Percentiles rank a stretch among this genome's conserved stretches.
These are phyloP conservation scores for Myotis myotis DNA, from an alignment of 2,797 vertebrate genomes.

Conservation along the genomic window DNA sequence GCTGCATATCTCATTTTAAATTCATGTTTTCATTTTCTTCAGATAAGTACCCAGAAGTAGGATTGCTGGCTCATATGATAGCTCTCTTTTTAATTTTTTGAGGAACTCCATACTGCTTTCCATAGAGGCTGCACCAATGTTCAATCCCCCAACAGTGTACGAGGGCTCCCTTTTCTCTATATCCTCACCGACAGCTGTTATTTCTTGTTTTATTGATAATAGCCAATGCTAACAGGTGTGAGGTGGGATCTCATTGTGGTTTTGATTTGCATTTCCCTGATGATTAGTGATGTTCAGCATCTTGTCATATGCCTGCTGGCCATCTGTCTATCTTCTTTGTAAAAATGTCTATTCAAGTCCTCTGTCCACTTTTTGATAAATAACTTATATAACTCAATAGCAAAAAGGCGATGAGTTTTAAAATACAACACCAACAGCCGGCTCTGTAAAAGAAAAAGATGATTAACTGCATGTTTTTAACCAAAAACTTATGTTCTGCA, in stretches of 20 bases:
- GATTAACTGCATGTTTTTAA: background rate
- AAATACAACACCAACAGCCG: background rate
- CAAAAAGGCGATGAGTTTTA: background rate
- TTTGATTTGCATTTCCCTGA: background rate
- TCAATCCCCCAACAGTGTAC: background rate
- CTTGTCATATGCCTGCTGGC: background rate
- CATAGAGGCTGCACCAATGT: background rate
- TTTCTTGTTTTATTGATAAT: background rate
- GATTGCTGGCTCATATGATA: too few relatives aligned
- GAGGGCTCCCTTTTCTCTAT: background rate
- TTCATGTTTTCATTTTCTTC: background rate
- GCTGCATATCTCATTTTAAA: background rate
- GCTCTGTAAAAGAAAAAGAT: background rate
- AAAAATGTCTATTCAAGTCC: background rate
- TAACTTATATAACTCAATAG: background rate
- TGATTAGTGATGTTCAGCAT: background rate
- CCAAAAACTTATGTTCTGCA: background rate
- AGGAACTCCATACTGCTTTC: background rate
- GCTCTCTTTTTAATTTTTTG: background rate
- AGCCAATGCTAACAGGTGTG: background rate
- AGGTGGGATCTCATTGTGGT: background rate
- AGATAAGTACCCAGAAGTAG: background rate
- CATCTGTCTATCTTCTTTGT: background rate
- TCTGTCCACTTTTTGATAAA: background rate
- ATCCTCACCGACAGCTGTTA: background rate